phyloP scores from a whole-genome alignment of 2,888 invertebrate genomes.

The Tipula confusa region DNA sequence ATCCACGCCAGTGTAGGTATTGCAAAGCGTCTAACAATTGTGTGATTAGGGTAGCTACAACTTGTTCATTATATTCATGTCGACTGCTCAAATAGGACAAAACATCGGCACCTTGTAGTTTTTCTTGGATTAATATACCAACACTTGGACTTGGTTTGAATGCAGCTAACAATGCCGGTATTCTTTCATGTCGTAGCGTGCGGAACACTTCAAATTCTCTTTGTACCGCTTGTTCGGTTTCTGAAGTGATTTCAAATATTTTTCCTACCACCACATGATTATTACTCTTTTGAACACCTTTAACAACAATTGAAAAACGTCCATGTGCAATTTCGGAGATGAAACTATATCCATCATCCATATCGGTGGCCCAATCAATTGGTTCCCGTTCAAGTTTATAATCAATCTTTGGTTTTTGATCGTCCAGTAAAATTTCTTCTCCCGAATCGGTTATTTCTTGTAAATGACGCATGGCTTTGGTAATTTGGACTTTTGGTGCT shows the following conservation, averaged over 20 bases:
- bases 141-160: slow-evolving; percentile 62
- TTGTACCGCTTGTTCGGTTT: slow-evolving; percentile 62
- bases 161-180: slow-evolving; percentile 69
- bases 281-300: slow-evolving; percentile 69
- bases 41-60: slow-evolving; percentile 78
- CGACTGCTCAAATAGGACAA: slow-evolving; percentile 81
- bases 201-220: slow-evolving; percentile 81
- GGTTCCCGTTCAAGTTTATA: slow-evolving; percentile 72
- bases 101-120: slow-evolving; percentile 86
- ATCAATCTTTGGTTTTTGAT: slow-evolving; percentile 61
- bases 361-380: slow-evolving; percentile 65
- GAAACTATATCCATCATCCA: slow-evolving; percentile 73
- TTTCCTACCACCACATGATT: slow-evolving; percentile 81
- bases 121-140: slow-evolving; percentile 69
- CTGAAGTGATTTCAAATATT: slow-evolving; percentile 64
- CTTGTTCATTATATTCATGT: slow-evolving; percentile 89
- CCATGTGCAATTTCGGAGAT: slow-evolving; percentile 83
- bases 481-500: slow-evolving; percentile 69
- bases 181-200: slow-evolving; percentile 80
- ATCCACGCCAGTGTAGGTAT: slow-evolving; percentile 91
- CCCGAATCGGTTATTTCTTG: slow-evolving; percentile 83
- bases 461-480: slow-evolving; percentile 76
- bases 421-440: slow-evolving; percentile 62
- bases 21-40: slow-evolving; percentile 88
- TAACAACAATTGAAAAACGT: slow-evolving; percentile 79